These are phyloP conservation scores for Chaetura pelagica DNA, from an alignment of 2,113 vertebrate genomes.

Conservation along the genomic window DNA sequence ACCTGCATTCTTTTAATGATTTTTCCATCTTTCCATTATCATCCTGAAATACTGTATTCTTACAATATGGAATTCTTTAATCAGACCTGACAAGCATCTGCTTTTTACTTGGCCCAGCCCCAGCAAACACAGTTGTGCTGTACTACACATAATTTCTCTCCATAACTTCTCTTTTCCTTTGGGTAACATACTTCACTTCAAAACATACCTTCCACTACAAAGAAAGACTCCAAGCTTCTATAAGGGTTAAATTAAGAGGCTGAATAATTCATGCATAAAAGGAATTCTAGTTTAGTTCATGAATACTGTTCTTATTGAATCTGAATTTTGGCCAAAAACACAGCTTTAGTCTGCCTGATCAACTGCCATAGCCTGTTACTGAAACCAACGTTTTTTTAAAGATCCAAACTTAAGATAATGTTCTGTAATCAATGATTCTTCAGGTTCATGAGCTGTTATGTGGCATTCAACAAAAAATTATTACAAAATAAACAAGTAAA, in stretches of 20 bases:
- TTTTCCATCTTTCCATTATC: slow-evolving; percentile 65
- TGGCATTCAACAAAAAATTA: neutral
- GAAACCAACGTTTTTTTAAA: neutral
- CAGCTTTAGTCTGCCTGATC: neutral
- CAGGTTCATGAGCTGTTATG: neutral
- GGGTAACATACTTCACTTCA: slow-evolving; percentile 56
- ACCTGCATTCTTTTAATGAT: slow-evolving; percentile 51
- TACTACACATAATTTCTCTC: slow-evolving; percentile 49
- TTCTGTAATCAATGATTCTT: neutral
- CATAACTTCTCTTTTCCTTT: slow-evolving; percentile 47
- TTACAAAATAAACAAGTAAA: neutral
- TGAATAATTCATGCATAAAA: neutral
- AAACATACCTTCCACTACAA: neutral
- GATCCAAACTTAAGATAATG: neutral
- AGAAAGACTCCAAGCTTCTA: neutral
- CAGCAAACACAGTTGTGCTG: slow-evolving; percentile 55
- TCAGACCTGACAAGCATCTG: slow-evolving; percentile 63
- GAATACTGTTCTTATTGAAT: neutral
- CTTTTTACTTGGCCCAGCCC: slow-evolving; percentile 62
- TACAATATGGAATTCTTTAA: slow-evolving; percentile 63
- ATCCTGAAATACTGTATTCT: slow-evolving; percentile 56
- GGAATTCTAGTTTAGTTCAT: neutral
- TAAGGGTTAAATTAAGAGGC: slow-evolving; percentile 25
- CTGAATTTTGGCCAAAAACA: neutral
- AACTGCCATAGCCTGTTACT: neutral